phyloP scores from a whole-genome alignment of 2,797 vertebrate species.

The Pelobates cultripes region DNA sequence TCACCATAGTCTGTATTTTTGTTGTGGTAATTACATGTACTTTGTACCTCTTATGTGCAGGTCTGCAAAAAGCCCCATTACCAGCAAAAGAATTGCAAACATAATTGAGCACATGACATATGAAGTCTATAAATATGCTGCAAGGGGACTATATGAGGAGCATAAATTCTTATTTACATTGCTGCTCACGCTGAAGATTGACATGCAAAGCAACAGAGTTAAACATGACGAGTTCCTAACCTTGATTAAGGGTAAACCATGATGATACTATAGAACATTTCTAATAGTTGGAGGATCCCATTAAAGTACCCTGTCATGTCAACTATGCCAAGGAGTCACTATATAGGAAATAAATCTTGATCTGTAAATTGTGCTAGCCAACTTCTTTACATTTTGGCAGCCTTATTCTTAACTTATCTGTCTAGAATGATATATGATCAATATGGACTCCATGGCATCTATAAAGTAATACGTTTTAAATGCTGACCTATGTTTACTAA shows the following conservation, averaged over 20 bases:
- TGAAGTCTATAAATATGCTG: conserved; percentile 86
- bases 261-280: too few species aligned
- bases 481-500: too few species aligned
- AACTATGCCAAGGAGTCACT: too few species aligned
- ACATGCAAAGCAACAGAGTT: conserved; percentile 87
- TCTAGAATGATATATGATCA: too few species aligned
- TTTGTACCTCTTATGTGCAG: conserved; percentile 65
- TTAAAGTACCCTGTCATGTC: too few species aligned
- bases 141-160: conserved; percentile 89
- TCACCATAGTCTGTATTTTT: not conserved
- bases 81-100: conserved; percentile 88
- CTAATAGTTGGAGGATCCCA: too few species aligned
- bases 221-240: conserved; percentile 92
- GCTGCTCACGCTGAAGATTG: conserved; percentile 90
- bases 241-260: conserved; percentile 87
- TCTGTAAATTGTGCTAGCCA: too few species aligned
- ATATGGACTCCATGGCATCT: too few species aligned
- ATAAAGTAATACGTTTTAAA: too few species aligned
- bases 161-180: conserved; percentile 96
- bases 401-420: too few species aligned
- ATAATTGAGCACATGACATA: conserved; percentile 95
- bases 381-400: too few species aligned
- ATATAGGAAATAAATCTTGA: too few species aligned
- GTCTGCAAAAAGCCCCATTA: conserved; percentile 87
- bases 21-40: not conserved